Conservation (phyloP, 2,113 vertebrate species). For the Malurus melanocephalus region DNA sequence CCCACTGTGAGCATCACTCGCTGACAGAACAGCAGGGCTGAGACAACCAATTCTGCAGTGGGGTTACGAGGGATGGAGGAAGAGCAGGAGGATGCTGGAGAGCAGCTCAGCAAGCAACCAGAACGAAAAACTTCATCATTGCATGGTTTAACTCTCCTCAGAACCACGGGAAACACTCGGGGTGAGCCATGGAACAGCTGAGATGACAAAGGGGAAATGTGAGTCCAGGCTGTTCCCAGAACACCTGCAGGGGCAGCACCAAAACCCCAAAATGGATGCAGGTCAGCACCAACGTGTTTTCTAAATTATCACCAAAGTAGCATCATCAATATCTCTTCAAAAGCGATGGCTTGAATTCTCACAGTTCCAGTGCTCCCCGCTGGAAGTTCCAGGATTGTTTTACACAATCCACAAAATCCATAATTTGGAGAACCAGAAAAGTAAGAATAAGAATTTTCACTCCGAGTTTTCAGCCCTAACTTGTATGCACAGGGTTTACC, state of each 20-base stretch:
- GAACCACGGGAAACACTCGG: accelerated
- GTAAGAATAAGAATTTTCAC: background rate
- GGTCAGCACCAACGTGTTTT: accelerated
- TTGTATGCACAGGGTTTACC: accelerated
- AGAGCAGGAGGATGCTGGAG: background rate
- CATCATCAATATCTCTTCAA: accelerated
- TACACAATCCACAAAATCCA: background rate
- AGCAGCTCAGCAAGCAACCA: background rate
- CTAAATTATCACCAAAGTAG: background rate
- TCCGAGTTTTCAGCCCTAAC: background rate
- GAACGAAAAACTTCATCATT: accelerated
- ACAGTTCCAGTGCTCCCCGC: accelerated
- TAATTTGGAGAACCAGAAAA: background rate
- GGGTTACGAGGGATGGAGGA: background rate
- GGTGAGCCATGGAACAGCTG: too few species aligned
- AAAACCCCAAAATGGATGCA: accelerated
- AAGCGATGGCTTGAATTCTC: background rate
- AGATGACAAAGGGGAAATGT: background rate
- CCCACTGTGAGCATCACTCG: accelerated
- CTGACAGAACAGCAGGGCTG: accelerated
- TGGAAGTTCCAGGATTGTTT: background rate
- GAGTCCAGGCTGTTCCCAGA: background rate
- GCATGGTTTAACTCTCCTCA: background rate
- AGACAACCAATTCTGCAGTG: accelerated
- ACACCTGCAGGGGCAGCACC: background rate